Base-by-base conservation (phyloP, 2,113 vertebrate genomes). In the Telmatochromis brachygnathus region DNA sequence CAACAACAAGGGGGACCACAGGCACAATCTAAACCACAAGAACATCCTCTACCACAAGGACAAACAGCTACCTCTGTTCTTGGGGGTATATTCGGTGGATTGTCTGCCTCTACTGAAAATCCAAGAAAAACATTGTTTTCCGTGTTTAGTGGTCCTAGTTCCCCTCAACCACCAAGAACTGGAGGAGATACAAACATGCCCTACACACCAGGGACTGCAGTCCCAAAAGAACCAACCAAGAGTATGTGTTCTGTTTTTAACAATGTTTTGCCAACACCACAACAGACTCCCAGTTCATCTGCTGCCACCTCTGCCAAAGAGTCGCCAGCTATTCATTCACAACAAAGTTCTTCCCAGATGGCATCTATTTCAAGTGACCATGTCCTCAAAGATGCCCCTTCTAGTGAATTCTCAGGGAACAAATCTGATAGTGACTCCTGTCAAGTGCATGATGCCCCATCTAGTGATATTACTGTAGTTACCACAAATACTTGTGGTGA, bases 331-430 rank as follows among this genome's bases (percentile, higher is more conserved):
- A 90, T 82, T 30, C 42, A 68, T 60, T 42, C 45, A 26, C 86
- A 82, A 15, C 85, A 92, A 60, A 19, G 11, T 68, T 75, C 84
- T 42, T 81, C 88, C 37, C 84, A 92, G 81, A 39, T 70, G 14
- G 11, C 87, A 83, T 84, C 91, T 45, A 15, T 81, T 73, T 91
- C 85, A 8, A 86, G 42, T 62, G 87, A 55, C 28, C 10, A 86
- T 83, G n/a, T 81, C 4, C 19, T 82, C 73, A 83, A 15, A 91
- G 81, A 88, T 94, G 4, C 91, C 92, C 7, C 26, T 77, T 19
- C 26, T 77, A 90, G 85, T 88, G 81, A 95, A 84, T 94, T 97
- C 81, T 95, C 96, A 53, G 96, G 95, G 10, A 94, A 70, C 83
- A 94, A 88, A 82, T 10, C 26, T 79, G n/a, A 28, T 53, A 11